Conservation (phyloP, 2,888 invertebrate genomes). For the Neoitamus cyanurus region DNA sequence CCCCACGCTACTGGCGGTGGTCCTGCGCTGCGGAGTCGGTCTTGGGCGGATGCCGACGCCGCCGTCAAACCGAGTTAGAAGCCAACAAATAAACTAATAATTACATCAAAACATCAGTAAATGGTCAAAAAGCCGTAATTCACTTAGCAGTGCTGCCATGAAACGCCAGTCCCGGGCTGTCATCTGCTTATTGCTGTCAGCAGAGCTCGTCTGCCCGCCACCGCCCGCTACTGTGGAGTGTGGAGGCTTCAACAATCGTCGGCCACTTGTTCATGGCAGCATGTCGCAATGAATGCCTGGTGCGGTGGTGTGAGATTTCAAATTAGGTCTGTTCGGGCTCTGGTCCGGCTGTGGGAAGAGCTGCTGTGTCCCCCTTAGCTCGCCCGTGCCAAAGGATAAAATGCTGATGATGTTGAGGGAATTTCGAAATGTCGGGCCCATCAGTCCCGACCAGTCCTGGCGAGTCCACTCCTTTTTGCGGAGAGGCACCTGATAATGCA, state of each 20-base stretch:
- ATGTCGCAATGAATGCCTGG: conserved; percentile 15
- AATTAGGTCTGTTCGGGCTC: background rate
- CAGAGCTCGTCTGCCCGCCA: background rate
- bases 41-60: background rate
- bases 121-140: conserved; percentile 57
- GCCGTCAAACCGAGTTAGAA: conserved; percentile 14
- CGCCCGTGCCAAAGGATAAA: background rate
- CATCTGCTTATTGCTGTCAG: conserved; percentile 26
- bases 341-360: background rate
- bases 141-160: conserved; percentile 54
- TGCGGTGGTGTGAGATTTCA: conserved; percentile 3
- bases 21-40: background rate
- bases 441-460: background rate
- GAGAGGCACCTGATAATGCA: conserved; percentile 15
- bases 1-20: background rate
- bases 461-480: background rate
- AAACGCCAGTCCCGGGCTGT: conserved; percentile 16
- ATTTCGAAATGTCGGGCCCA: background rate
- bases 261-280: conserved; percentile 29
- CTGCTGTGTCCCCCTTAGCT: background rate
- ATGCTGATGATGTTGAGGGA: conserved; percentile 24
- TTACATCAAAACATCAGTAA: conserved; percentile 56
- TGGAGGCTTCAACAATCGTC: background rate
- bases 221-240: background rate
- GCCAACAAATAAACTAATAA: conserved; percentile 53